These are phyloP conservation scores for Celastrina argiolus DNA, from an alignment of 2,888 invertebrate genomes.

Conservation along the genomic window DNA sequence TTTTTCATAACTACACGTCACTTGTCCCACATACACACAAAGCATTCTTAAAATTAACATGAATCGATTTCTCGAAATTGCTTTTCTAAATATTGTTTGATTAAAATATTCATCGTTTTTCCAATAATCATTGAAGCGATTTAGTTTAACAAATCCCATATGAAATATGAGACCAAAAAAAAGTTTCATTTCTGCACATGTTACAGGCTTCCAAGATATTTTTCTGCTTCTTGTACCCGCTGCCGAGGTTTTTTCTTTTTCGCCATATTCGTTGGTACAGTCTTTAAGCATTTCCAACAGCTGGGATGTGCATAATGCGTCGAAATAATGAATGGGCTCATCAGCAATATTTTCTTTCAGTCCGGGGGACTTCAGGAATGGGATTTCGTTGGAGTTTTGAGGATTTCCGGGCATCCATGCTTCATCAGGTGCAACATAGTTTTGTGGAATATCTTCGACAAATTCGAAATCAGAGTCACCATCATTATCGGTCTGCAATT, in stretches of 20 bases:
- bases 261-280: conserved; percentile 27
- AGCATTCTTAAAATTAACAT: conserved; percentile 30
- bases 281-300: conserved; percentile 28
- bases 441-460: conserved; percentile 7
- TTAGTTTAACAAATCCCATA: conserved; percentile 15
- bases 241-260: conserved; percentile 23
- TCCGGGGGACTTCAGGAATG: conserved; percentile 28
- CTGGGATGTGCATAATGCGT: conserved; percentile 29
- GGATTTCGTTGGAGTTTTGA: conserved; percentile 22
- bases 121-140: conserved; percentile 13
- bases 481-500: conserved; percentile 23
- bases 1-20: conserved; percentile 27
- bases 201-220: conserved; percentile 25
- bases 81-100: conserved; percentile 21
- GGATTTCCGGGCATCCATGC: conserved; percentile 29
- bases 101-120: conserved; percentile 8
- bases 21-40: conserved; percentile 27
- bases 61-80: conserved; percentile 29
- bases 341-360: conserved; percentile 31
- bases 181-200: conserved; percentile 23
- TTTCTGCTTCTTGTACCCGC: conserved; percentile 22
- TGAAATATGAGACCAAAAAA: conserved; percentile 22
- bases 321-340: conserved; percentile 30
- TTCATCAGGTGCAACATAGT: conserved; percentile 19
- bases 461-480: conserved; percentile 24